Evolutionary conservation across 2,113 vertebrate species (phyloP), one percentile per base, ranked within the genome.

Genomic region (Gymnarchus niloticus): DNA sequence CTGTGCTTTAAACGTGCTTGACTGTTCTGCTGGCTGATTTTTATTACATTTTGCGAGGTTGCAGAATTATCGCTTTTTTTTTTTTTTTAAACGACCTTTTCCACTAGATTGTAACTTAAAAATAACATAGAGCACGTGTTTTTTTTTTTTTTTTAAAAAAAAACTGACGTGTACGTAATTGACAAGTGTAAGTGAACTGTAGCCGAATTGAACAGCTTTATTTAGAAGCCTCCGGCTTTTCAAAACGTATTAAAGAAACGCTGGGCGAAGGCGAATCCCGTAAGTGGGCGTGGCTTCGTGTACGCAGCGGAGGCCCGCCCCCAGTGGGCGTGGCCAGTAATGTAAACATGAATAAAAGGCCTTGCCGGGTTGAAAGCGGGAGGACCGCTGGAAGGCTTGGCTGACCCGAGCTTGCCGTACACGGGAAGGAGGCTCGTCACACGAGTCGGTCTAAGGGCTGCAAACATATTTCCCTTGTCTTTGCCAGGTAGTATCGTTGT

Each of bases 291-390:
- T 14, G 33, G 12, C 54, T n/a, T 84, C 78, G 65, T 83, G 81
- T 85, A 49, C 56, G 23, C 6, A 19, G 41, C 6, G n/a, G 56
- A 33, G 49, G 12, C 3, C 3, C 8, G 19, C 1, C 57, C 23
- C 1, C 83, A 10, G 1, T 28, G 85, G 90, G 90, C 85, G 90
- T 86, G 57, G 87, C 28, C 0, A n/a, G 12, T 14, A 65, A 84
- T 90, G 90, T 90, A 89, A 91, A 91, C 90, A 91, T 61, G 80
- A 44, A 86, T 89, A 89, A 87, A 81, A 57, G 59, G 23, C 23
- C 51, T 59, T 85, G 44, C 48, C 59, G 77, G 9, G 44, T 4
- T 46, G 25, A 69, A 8, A 54, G 77, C 77, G 82, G 81, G 28
- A 21, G 23, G 37, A n/a, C n/a, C n/a, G 41, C n/a, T 84, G 54